A percentile compares a stretch with the other conserved stretches of the same genome.
Conservation (phyloP, 2,888 invertebrate genomes). For the Rhamphomyia laevipes region DNA sequence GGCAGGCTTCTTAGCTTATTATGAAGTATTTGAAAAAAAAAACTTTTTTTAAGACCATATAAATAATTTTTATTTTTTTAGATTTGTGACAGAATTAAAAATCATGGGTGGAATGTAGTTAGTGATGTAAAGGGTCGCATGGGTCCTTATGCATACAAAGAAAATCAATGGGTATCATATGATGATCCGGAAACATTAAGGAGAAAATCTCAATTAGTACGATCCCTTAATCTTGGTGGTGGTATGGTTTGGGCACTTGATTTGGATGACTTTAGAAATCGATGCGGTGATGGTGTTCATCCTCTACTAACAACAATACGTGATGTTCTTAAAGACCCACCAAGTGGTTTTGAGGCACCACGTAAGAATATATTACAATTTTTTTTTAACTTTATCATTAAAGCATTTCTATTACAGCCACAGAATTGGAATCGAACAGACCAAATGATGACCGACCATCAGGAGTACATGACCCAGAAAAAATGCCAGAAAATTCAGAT, state of each 20-base stretch:
- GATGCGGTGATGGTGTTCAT: conserved; percentile 69
- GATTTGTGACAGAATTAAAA: conserved; percentile 72
- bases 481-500: neutral
- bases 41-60: neutral
- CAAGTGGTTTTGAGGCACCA: conserved; percentile 22
- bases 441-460: neutral
- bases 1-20: conserved; percentile 77
- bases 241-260: conserved; percentile 89
- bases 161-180: conserved; percentile 83
- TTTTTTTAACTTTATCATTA: too few relatives aligned
- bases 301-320: conserved; percentile 70
- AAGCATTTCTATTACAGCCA: too few relatives aligned
- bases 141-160: conserved; percentile 81
- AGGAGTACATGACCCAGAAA: conserved; percentile 14
- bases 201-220: conserved; percentile 66
- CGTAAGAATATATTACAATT: conserved; percentile 27
- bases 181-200: conserved; percentile 72
- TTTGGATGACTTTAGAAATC: conserved; percentile 72
- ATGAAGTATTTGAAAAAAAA: conserved; percentile 48
- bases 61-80: conserved; percentile 21
- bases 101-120: conserved; percentile 68
- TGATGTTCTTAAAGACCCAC: conserved; percentile 48
- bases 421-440: neutral
- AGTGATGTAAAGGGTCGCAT: conserved; percentile 65
- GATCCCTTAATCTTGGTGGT: conserved; percentile 65